A percentile compares a stretch with the other conserved stretches of the same genome.
These are phyloP conservation scores for Regulus satrapa DNA, from an alignment of 2,113 vertebrate genomes.

Conservation along the genomic window DNA sequence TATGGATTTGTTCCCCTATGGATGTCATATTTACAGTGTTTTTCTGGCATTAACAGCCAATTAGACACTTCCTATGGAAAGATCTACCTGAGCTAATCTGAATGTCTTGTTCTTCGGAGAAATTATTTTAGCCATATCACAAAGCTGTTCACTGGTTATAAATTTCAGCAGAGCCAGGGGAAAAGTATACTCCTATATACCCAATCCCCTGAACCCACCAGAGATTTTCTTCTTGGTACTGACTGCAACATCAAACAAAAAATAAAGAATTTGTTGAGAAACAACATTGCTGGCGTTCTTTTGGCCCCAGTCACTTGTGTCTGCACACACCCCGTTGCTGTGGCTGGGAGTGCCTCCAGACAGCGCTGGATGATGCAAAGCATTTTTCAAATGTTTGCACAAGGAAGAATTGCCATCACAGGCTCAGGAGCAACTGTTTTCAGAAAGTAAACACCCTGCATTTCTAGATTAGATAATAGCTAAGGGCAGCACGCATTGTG, in stretches of 20 bases:
- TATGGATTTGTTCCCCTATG: background rate
- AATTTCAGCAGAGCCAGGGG: background rate
- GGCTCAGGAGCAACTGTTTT: background rate
- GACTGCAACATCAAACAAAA: background rate
- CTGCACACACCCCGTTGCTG: background rate
- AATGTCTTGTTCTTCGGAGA: background rate
- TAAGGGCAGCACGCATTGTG: background rate
- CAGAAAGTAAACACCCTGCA: conserved; percentile 5
- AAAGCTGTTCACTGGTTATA: background rate
- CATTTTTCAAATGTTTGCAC: conserved; percentile 29
- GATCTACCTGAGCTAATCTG: background rate
- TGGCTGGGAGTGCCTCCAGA: background rate
- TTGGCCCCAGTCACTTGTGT: background rate
- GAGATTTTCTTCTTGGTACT: background rate
- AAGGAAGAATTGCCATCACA: background rate
- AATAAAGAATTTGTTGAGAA: background rate
- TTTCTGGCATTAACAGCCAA: background rate
- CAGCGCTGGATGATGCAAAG: background rate
- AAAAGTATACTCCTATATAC: background rate
- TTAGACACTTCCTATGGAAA: background rate
- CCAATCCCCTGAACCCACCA: background rate
- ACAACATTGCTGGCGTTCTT: background rate
- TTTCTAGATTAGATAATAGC: background rate
- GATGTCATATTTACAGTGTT: background rate
- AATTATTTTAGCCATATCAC: background rate